Percentiles rank a stretch among this genome's conserved stretches.
Conservation (phyloP, 2,888 invertebrate species). For the Anthophora plumipes region DNA sequence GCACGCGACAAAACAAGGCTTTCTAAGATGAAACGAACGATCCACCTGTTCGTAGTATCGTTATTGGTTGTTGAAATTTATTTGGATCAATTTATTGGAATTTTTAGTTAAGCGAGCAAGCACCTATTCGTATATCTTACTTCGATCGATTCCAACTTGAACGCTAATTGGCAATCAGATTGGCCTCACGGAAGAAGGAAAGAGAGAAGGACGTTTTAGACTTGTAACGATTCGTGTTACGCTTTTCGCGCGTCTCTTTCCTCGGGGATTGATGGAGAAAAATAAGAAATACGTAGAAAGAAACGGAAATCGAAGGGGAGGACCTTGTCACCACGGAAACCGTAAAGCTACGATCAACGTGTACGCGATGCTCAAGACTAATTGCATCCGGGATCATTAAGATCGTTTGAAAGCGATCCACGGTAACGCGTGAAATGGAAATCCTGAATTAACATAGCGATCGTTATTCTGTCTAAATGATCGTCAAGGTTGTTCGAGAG, state of each 20-base stretch:
- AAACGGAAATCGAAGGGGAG: background rate
- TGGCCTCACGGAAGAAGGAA: slow-evolving; percentile 44
- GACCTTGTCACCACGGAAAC: slow-evolving; percentile 41
- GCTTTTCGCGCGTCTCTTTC: slow-evolving; percentile 47
- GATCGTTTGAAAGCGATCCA: slow-evolving; percentile 14
- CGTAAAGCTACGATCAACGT: background rate
- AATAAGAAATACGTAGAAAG: background rate
- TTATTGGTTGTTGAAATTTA: too few species aligned
- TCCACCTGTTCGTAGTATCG: too few species aligned
- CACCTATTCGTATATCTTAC: background rate
- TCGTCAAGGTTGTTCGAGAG: slow-evolving; percentile 23
- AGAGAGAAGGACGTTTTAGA: slow-evolving; percentile 44
- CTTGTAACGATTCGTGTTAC: slow-evolving; percentile 39
- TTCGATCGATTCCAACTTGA: slow-evolving; percentile 41
- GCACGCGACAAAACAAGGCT: slow-evolving; percentile 8
- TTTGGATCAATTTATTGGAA: slow-evolving; percentile 17
- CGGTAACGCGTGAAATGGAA: background rate
- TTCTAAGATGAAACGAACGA: background rate
- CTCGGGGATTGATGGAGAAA: slow-evolving; percentile 5
- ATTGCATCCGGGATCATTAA: slow-evolving; percentile 55
- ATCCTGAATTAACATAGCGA: slow-evolving; percentile 32
- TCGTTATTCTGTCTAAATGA: slow-evolving; percentile 21
- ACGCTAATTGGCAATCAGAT: slow-evolving; percentile 33
- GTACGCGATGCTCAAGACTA: slow-evolving; percentile 15
- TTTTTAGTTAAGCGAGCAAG: too few species aligned